Evolutionary conservation across 2,888 invertebrate genomes (phyloP), one percentile per base, ranked within the genome.

Genomic region (Drosophila melanosoma): DNA sequence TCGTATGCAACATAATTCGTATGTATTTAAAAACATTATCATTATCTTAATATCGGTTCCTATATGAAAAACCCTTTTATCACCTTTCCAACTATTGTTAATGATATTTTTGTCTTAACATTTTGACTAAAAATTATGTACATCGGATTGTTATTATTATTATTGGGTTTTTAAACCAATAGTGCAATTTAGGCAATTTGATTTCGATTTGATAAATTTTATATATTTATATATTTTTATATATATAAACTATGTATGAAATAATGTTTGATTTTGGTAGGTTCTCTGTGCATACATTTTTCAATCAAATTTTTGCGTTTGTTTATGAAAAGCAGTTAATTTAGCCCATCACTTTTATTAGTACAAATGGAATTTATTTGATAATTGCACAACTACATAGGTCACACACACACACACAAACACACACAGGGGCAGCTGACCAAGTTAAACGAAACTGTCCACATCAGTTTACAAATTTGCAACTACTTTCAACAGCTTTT

Each of bases 401-500:
- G 45, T 15, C 20, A 45, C 11, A 35, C 51, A 54, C 23, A 23
- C 17, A 32, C 17, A 33, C 12, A 35, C 66, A 59, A 51, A 42
- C 17, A 10, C 40, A 49, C 40, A 54, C 33, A 61, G 45, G 49
- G 42, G 58, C 59, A 52, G 65, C 69, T 32, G 52, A 35, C 38
- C 35, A 45, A 58, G 42, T 17, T 17, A 20, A n/a, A 23, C 6
- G 40, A 58, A 23, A 20, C 51, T 29, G 15, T 42, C 20, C 32
- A 26, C 42, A 20, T 20, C 8, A 59, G 64, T 62, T 70, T 65
- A 45, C 74, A 65, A 81, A 77, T 77, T 79, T 70, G 74, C 61
- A 76, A 68, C 76, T 74, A 63, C 56, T 79, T 79, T 76, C 53
- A 79, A 63, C 80, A 73, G 61, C 61, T 45, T 80, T 76, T 64